phyloP scores from a whole-genome alignment of 2,113 vertebrate species.

The Smithornis capensis region DNA sequence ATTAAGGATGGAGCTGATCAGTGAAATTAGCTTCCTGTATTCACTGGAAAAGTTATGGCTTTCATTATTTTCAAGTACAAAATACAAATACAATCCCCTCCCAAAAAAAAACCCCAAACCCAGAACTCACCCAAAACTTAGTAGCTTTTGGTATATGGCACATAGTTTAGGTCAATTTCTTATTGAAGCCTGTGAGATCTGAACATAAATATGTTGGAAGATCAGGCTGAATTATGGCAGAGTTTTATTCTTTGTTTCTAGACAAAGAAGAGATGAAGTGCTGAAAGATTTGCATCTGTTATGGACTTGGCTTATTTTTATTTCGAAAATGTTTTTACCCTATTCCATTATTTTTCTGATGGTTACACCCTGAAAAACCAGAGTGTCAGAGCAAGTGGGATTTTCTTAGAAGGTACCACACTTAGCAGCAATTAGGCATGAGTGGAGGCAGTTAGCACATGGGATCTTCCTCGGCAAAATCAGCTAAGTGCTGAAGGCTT shows the following conservation, averaged over 20 bases:
- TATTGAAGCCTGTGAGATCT: neutral
- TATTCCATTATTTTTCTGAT: slow-evolving; percentile 3
- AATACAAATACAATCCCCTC: neutral
- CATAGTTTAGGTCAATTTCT: neutral
- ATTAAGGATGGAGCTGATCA: neutral
- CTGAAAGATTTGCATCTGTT: neutral
- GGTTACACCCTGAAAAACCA: neutral
- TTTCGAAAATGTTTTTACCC: neutral
- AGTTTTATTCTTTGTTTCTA: slow-evolving; percentile 1
- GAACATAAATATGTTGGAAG: neutral
- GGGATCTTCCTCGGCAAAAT: neutral
- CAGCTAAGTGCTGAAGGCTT: neutral
- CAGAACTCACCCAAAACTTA: neutral
- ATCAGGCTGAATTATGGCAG: neutral
- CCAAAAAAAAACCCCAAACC: no score
- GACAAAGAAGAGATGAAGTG: slow-evolving; percentile 28
- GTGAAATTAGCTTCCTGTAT: slow-evolving; percentile 15
- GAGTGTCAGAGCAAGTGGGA: neutral
- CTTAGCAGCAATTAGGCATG: neutral
- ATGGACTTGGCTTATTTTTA: neutral
- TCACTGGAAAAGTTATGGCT: neutral
- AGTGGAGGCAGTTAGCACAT: neutral
- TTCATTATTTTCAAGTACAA: neutral
- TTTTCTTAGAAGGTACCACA: slow-evolving; percentile 14
- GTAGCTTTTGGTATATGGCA: neutral